Conservation (phyloP, 2,797 vertebrate species). For the Melanotaenia maccullochi region DNA sequence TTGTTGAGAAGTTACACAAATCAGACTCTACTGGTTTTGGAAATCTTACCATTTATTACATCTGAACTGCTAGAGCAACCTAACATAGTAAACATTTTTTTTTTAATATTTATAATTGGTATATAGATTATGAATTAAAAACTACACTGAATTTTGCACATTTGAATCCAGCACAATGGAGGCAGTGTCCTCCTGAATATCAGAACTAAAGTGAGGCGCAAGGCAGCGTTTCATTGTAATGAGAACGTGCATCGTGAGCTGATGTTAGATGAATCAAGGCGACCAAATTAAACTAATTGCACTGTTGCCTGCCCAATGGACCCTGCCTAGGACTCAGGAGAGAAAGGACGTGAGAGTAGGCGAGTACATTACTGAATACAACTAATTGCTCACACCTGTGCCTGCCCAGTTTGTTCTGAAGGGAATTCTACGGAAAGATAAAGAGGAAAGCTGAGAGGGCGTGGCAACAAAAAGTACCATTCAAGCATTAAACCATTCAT, state of each 20-base stretch:
- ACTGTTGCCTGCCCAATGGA: constrained; percentile 71
- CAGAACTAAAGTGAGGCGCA: constrained; percentile 36
- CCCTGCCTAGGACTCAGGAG: constrained; percentile 68
- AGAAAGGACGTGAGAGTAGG: constrained; percentile 60
- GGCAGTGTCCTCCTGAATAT: constrained; percentile 27
- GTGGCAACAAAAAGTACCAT: constrained; percentile 27
- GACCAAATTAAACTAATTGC: constrained; percentile 79
- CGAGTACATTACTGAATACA: constrained; percentile 71
- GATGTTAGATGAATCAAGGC: constrained; percentile 68
- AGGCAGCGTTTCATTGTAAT: constrained; percentile 57
- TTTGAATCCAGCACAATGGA: constrained; percentile 34
- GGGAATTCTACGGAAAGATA: constrained; percentile 58
- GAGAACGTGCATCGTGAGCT: constrained; percentile 59
- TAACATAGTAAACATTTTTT: no score
- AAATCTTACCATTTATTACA: no score
- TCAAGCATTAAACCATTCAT: constrained; percentile 9
- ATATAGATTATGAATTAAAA: not conserved
- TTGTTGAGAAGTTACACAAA: not conserved
- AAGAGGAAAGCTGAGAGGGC: constrained; percentile 54
- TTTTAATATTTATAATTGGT: not conserved
- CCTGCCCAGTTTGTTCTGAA: constrained; percentile 63
- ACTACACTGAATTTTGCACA: not conserved
- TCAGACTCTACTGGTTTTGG: not conserved
- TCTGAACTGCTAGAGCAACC: no score
- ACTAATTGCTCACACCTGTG: constrained; percentile 80